Base-by-base conservation (phyloP, 2,888 invertebrate genomes). In the Cloeon dipterum region DNA sequence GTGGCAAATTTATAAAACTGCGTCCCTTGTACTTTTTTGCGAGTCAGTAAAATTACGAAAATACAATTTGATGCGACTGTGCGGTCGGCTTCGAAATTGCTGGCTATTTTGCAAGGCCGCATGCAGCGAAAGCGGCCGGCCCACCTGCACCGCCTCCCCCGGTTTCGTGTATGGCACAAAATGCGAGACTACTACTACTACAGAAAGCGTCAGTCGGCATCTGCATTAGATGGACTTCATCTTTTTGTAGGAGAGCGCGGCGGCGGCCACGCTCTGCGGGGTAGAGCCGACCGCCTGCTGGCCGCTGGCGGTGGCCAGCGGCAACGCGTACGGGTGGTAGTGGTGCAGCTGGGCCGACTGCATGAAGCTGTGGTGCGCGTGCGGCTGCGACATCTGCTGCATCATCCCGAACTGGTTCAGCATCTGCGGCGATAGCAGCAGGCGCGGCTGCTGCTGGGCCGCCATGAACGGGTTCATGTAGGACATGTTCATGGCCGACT, bases 141-240 rank as follows among this genome's bases (percentile, higher is more conserved):
- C n/a, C n/a, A n/a, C n/a, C n/a, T n/a, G n/a, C n/a, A n/a, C n/a
- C n/a, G n/a, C n/a, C n/a, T n/a, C n/a, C n/a, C n/a, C n/a, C n/a
- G n/a, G n/a, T n/a, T n/a, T n/a, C n/a, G n/a, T n/a, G n/a, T n/a
- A n/a, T n/a, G n/a, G n/a, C n/a, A n/a, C n/a, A n/a, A n/a, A n/a
- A n/a, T n/a, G n/a, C n/a, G n/a, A n/a, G n/a, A n/a, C 23, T 8
- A 8, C 23, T 23, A n/a, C 7, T 8, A 23, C 23, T 23, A 8
- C 8, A 23, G 23, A 23, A 11, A 7, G n/a, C 29, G 13, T 7
- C 29, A n/a, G n/a, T n/a, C 8, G 14, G n/a, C 13, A 8, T 29
- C n/a, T 14, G 29, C 29, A 14, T 29, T 5, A 36, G 38, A 75
- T 81, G 50, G 83, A 83, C 65, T 83, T 83, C 73, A 83, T 75